phyloP scores from a whole-genome alignment of 2,113 vertebrate species.

The Rhinichthys klamathensis region DNA sequence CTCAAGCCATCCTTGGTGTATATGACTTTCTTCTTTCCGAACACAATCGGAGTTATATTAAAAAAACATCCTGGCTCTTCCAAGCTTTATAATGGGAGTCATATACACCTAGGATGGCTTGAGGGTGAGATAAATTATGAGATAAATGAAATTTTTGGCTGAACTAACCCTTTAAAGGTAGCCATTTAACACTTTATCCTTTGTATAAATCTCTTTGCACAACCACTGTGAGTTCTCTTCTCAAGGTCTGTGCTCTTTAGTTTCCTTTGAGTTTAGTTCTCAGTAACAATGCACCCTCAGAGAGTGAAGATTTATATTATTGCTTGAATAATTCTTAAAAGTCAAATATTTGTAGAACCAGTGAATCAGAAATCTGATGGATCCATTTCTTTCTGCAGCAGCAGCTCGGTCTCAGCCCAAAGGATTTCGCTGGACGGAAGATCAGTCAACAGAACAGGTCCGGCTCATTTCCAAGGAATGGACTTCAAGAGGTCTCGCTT shows the following conservation, averaged over 20 bases:
- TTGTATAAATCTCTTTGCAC: neutral
- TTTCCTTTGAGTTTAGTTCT: neutral
- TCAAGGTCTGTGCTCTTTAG: neutral
- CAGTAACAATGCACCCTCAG: neutral
- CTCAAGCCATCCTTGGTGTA: too few relatives aligned
- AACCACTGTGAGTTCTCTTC: neutral
- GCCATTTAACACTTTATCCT: neutral
- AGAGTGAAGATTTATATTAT: neutral
- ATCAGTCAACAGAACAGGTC: slow-evolving; percentile 77
- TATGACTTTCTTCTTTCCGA: too few relatives aligned
- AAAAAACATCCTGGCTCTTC: too few relatives aligned
- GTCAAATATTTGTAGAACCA: neutral
- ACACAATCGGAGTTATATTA: too few relatives aligned
- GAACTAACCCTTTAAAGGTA: neutral
- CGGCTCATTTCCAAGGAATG: slow-evolving; percentile 76
- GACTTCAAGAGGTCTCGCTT: slow-evolving; percentile 68
- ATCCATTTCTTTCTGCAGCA: slow-evolving; percentile 68
- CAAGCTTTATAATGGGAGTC: too few relatives aligned
- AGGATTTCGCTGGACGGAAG: slow-evolving; percentile 75
- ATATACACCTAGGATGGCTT: too few relatives aligned
- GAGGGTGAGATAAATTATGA: neutral
- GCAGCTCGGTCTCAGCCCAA: slow-evolving; percentile 81
- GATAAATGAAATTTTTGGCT: too few relatives aligned
- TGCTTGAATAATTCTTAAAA: slow-evolving; percentile 9
- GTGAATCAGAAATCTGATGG: slow-evolving; percentile 20